Conservation (phyloP, 2,113 vertebrate species). For the Melanostigma gelatinosum region DNA sequence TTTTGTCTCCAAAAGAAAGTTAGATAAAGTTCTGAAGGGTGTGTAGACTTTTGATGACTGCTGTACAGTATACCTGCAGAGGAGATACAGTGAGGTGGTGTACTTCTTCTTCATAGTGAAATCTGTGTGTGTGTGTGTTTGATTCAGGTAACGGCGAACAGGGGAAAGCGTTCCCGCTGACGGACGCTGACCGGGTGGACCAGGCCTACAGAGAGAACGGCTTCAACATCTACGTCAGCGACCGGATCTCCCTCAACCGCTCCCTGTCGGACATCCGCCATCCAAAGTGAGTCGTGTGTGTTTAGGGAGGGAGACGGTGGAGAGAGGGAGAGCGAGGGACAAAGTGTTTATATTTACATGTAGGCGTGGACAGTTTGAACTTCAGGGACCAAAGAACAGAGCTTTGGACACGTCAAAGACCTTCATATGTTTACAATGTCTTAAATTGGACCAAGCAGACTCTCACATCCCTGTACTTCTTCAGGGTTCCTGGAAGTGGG, state of each 20-base stretch:
- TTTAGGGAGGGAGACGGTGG: not conserved
- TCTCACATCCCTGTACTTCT: not conserved
- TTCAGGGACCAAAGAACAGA: no score
- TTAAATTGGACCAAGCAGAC: not conserved
- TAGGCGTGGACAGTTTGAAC: not conserved
- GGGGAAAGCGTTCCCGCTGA: slow-evolving; percentile 91
- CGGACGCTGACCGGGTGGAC: slow-evolving; percentile 90
- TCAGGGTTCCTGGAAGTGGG: not conserved
- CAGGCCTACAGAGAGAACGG: slow-evolving; percentile 98
- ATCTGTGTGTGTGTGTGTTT: slow-evolving; percentile 27
- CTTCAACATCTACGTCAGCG: slow-evolving; percentile 98
- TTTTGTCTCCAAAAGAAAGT: not conserved
- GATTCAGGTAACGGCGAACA: slow-evolving; percentile 93
- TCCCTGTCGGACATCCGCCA: slow-evolving; percentile 97
- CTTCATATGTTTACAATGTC: not conserved
- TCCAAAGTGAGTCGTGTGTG: slow-evolving; percentile 88
- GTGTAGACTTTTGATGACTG: not conserved
- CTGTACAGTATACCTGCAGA: not conserved
- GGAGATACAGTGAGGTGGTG: not conserved
- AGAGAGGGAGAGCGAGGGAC: not conserved
- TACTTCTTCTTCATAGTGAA: not conserved
- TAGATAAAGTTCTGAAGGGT: not conserved
- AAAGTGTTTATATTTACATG: not conserved
- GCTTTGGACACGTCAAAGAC: not conserved
- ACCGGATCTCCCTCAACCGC: slow-evolving; percentile 95